phyloP scores from a whole-genome alignment of 2,888 invertebrate genomes.

The Aelia acuminata region DNA sequence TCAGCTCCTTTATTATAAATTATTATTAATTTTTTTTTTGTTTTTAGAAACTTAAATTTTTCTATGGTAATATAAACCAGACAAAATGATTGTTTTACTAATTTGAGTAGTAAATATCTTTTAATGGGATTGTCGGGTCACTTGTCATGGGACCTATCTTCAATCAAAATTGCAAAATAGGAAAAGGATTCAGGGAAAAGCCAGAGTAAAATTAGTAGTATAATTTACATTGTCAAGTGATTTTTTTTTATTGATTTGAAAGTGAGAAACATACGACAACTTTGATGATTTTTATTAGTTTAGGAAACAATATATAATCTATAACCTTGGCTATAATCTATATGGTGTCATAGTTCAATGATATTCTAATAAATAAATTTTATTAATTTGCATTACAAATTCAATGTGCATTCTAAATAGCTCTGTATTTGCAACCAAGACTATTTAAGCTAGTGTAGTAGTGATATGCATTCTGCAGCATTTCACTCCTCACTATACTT shows the following conservation, averaged over 20 bases:
- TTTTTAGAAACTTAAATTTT: background rate
- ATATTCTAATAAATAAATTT: slow-evolving; percentile 10
- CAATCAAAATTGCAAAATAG: background rate
- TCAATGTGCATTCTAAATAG: slow-evolving; percentile 15
- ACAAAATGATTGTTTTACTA: background rate
- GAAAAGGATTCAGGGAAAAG: background rate
- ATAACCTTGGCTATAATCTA: background rate
- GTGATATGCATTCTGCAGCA: background rate
- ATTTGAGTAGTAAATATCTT: background rate
- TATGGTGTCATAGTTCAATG: background rate
- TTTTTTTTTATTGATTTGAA: too few relatives aligned
- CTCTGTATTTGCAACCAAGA: background rate
- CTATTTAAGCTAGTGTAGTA: background rate
- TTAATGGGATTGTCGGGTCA: background rate
- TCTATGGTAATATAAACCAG: background rate
- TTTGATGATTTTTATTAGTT: background rate
- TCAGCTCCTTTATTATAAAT: too few relatives aligned
- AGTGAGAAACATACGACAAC: too few relatives aligned
- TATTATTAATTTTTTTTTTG: too few relatives aligned
- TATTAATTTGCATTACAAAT: background rate
- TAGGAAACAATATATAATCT: background rate
- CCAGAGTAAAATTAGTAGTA: background rate
- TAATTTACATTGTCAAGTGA: too few relatives aligned
- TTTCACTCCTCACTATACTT: slow-evolving; percentile 21
- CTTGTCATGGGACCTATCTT: background rate